Percentiles rank a stretch among this genome's conserved stretches.
These are phyloP conservation scores for Glaucomys volans DNA, from an alignment of 2,113 vertebrate species.

Conservation along the genomic window DNA sequence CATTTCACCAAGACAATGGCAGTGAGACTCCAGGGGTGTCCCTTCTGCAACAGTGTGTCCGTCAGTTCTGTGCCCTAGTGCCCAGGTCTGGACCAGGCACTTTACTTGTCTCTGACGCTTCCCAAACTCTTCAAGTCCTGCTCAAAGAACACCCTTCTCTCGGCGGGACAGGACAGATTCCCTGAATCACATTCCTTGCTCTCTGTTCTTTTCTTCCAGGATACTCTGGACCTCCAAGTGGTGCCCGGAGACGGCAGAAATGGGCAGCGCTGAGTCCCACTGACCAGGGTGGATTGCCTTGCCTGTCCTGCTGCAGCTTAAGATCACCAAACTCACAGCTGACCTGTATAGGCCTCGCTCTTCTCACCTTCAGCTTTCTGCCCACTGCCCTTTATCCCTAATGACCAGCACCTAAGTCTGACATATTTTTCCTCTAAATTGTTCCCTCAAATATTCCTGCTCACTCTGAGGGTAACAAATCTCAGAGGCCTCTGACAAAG, in stretches of 20 bases:
- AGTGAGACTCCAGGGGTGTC: neutral
- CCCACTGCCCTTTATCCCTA: neutral
- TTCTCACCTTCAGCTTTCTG: too few species aligned
- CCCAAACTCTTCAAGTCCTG: neutral
- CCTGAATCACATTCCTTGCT: neutral
- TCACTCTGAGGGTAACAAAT: neutral
- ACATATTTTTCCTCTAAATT: neutral
- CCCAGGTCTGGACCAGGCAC: neutral
- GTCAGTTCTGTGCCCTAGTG: neutral
- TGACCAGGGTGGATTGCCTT: accelerated
- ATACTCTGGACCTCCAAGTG: neutral
- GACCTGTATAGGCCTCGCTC: accelerated
- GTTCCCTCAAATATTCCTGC: neutral
- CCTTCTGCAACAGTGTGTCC: neutral
- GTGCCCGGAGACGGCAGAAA: neutral
- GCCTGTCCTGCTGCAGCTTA: neutral
- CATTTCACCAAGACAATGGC: neutral
- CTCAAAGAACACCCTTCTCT: neutral
- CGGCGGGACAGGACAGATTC: neutral
- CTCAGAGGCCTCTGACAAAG: neutral
- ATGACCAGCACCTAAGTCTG: neutral
- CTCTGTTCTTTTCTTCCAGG: neutral
- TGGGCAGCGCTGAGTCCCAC: neutral
- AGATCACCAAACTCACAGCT: neutral
- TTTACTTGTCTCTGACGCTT: neutral